Conservation (phyloP, 2,797 vertebrate genomes). For the Channallabes apus region DNA sequence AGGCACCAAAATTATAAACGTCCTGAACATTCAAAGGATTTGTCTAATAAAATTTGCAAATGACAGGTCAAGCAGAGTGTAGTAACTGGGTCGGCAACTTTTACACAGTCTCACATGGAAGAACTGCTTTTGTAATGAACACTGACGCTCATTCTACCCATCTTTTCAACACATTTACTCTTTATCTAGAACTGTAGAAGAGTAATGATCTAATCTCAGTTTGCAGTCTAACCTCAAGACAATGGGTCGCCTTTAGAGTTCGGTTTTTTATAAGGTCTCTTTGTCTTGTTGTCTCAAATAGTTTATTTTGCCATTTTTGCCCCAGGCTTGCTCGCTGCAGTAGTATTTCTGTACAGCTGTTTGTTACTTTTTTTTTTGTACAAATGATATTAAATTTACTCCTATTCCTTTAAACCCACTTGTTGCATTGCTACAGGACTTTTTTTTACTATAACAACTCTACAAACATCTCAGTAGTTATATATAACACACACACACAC, state of each 20-base stretch:
- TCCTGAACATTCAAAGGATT: not conserved
- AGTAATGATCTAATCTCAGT: not conserved
- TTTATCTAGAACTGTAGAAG: not conserved
- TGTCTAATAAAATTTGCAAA: not conserved
- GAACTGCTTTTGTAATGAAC: not conserved
- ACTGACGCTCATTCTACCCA: not conserved
- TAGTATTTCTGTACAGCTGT: no score
- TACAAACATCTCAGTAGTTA: no score
- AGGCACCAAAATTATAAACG: no score
- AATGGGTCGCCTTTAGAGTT: not conserved
- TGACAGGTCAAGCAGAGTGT: not conserved
- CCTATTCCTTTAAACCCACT: no score
- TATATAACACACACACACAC: no score
- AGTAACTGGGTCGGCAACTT: not conserved
- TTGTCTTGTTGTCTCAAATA: not conserved
- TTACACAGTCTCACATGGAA: not conserved
- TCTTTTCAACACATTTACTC: not conserved
- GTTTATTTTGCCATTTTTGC: not conserved
- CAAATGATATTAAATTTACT: no score
- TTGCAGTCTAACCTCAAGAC: not conserved
- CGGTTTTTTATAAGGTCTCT: not conserved
- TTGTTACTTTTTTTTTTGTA: no score
- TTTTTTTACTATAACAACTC: no score
- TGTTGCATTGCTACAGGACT: no score
- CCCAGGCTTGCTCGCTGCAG: not conserved